Percentiles rank a stretch among this genome's conserved stretches.
phyloP scores from a whole-genome alignment of 2,888 invertebrate species.

The Ypsolopha scabrella region DNA sequence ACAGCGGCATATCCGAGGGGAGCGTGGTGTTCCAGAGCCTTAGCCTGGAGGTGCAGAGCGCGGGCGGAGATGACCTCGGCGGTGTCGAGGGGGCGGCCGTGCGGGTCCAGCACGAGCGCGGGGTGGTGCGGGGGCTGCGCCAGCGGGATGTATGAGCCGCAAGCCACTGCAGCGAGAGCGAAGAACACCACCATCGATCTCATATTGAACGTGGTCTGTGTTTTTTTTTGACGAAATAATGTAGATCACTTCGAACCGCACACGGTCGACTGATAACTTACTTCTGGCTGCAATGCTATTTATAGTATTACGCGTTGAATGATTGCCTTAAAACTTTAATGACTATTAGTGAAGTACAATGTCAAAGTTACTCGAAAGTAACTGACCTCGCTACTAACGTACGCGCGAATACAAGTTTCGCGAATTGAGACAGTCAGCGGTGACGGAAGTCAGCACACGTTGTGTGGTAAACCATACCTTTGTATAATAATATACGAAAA shows the following conservation, averaged over 20 bases:
- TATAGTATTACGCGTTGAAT: constrained; percentile 23
- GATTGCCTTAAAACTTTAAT: constrained; percentile 2
- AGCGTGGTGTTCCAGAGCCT: constrained; percentile 56
- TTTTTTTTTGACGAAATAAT: constrained; percentile 16
- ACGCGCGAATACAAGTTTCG: background rate
- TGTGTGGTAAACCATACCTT: too few species aligned
- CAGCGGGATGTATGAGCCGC: constrained; percentile 43
- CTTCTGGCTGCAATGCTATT: constrained; percentile 30
- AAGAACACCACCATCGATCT: constrained; percentile 55
- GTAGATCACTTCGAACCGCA: constrained; percentile 41
- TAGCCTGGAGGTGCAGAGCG: constrained; percentile 54
- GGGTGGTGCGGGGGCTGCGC: constrained; percentile 50
- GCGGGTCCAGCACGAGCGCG: constrained; percentile 55
- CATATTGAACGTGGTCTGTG: constrained; percentile 52
- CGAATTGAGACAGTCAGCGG: too few species aligned
- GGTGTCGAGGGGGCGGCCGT: constrained; percentile 31
- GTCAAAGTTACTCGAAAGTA: constrained; percentile 2
- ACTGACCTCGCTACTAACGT: background rate
- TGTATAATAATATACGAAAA: too few species aligned
- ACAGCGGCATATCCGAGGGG: constrained; percentile 47
- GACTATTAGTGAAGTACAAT: constrained; percentile 1
- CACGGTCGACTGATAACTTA: constrained; percentile 37
- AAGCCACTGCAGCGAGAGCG: constrained; percentile 31
- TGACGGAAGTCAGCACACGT: too few species aligned
- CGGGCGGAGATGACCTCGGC: constrained; percentile 31